These are phyloP conservation scores for Chrysomela aeneicollis DNA, from an alignment of 2,888 invertebrate genomes.

Conservation along the genomic window DNA sequence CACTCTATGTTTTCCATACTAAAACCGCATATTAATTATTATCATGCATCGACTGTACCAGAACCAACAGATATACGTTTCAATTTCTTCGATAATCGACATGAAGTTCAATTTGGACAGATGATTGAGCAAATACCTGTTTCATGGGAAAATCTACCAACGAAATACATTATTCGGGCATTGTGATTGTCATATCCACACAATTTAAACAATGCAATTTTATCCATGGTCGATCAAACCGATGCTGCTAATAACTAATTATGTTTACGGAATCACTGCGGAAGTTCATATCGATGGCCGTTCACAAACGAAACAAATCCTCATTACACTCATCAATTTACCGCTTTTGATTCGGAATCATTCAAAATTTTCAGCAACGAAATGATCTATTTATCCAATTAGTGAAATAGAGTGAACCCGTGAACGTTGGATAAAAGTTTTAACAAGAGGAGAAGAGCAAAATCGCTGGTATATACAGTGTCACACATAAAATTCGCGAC, in stretches of 20 bases:
- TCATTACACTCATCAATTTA: conserved; percentile 28
- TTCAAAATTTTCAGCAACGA: background rate
- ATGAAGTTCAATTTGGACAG: conserved; percentile 42
- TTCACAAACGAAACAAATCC: conserved; percentile 26
- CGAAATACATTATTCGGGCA: conserved; percentile 17
- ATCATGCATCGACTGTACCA: too few relatives aligned
- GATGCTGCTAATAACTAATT: conserved; percentile 39
- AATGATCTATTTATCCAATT: background rate
- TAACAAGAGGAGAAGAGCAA: too few relatives aligned
- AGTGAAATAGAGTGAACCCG: too few relatives aligned
- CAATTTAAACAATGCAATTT: conserved; percentile 46
- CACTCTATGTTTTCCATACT: too few relatives aligned
- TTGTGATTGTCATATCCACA: conserved; percentile 38
- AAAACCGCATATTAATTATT: conserved; percentile 18
- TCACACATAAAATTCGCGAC: too few relatives aligned
- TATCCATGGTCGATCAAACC: conserved; percentile 46
- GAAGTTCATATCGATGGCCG: conserved; percentile 11
- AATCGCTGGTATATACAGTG: too few relatives aligned
- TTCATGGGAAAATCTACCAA: conserved; percentile 26
- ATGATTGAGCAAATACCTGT: conserved; percentile 48
- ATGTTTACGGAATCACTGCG: conserved; percentile 33
- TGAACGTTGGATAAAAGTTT: too few relatives aligned
- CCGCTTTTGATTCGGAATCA: background rate
- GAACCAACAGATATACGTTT: conserved; percentile 17
- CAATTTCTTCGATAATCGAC: conserved; percentile 42